Base-by-base conservation (phyloP, 2,888 invertebrate genomes). In the Hyles lineata region DNA sequence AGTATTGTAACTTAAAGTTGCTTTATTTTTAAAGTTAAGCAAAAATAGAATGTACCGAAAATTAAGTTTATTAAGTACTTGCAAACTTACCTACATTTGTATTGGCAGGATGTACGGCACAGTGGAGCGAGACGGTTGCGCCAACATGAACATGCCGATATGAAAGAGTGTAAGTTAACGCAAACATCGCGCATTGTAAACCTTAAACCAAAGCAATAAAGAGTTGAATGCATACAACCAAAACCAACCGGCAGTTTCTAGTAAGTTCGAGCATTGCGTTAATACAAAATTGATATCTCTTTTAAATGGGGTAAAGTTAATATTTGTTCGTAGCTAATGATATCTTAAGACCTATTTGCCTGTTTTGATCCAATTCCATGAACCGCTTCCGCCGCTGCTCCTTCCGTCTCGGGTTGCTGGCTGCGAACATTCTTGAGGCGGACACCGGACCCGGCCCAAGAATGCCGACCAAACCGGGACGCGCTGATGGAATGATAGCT, bases 321-420 rank as follows among this genome's bases (percentile, higher is more conserved):
- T 72, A 80, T 81, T 87, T 43, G 17, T 62, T 15, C 35, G 50
- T 32, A 60, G 19, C 4, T 21, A 19, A 1, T 6, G 61, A 60
- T 72, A 76, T 77, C 78, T 78, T 78, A 74, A 70, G 85, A 73
- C 83, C n/a, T 90, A 90, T 79, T 80, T 72, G 78, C 77, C 76
- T 72, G 70, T 32, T 58, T 23, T 52, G 35, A 73, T 78, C 80
- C 79, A 83, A 87, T 92, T 92, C 89, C 88, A 91, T 92, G 93
- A 92, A 93, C 93, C 91, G 94, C 93, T 94, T 94, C 94, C 94
- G 94, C 90, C 89, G 92, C 83, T 83, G 87, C 90, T 92, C 89
- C 92, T 94, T 94, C 94, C 94, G 94, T 93, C 92, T 94, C 93
- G 93, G 90, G 91, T 93, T 93, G 92, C 92, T 92, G 86, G 88